Evolutionary conservation across 2,113 vertebrate genomes (phyloP).

Genomic region (Oreotrochilus melanogaster): DNA sequence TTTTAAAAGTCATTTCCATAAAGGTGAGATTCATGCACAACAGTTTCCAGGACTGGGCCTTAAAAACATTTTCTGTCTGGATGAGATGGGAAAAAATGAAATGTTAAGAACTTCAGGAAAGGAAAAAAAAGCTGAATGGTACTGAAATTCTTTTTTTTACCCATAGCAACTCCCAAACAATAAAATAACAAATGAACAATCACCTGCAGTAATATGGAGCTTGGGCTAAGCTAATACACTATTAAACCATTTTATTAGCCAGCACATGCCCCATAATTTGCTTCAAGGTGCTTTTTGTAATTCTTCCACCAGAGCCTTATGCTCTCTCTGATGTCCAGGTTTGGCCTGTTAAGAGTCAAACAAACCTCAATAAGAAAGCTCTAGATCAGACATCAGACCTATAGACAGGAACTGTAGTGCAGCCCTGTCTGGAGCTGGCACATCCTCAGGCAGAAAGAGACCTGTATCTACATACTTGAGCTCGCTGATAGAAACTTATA

Average conservation of each 20-base stretch:
- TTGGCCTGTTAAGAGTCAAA: neutral
- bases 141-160: neutral
- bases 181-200: neutral
- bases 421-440: neutral
- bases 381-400: neutral
- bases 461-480: neutral
- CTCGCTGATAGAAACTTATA: neutral
- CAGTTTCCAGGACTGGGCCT: neutral
- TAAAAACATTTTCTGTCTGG: neutral
- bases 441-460: neutral
- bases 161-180: neutral
- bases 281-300: neutral
- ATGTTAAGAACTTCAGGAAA: neutral
- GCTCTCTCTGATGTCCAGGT: neutral
- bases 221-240: neutral
- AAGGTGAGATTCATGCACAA: neutral
- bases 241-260: neutral
- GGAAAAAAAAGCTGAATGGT: neutral
- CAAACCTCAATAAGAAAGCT: neutral
- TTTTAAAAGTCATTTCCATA: neutral
- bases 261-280: neutral
- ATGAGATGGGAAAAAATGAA: neutral
- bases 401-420: neutral
- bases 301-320: neutral
- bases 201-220: neutral